phyloP scores from a whole-genome alignment of 1,140 invertebrate species.

The Camponotus floridanus region DNA sequence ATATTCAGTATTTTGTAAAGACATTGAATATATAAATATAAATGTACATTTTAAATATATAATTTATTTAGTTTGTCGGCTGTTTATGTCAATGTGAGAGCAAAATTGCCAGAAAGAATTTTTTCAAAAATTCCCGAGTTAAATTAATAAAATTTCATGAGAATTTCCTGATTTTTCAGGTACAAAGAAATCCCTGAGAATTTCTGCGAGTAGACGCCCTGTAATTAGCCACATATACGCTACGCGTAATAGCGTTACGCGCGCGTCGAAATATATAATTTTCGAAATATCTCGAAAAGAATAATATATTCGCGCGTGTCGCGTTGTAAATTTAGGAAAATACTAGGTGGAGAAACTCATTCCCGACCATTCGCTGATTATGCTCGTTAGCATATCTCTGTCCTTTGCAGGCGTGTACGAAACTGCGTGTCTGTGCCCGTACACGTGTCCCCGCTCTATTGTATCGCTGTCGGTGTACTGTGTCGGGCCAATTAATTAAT shows the following conservation, averaged over 20 bases:
- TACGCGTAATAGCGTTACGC: neutral
- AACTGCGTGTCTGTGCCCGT: conserved; percentile 24
- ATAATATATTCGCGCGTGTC: neutral
- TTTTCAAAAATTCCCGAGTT: too few relatives aligned
- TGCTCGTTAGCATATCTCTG: conserved; percentile 78
- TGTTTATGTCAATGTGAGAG: too few relatives aligned
- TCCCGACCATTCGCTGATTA: conserved; percentile 73
- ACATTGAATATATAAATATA: too few relatives aligned
- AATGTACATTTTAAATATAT: too few relatives aligned
- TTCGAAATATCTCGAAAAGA: conserved; percentile 3
- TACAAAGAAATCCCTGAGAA: too few relatives aligned
- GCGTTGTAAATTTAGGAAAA: conserved; percentile 13
- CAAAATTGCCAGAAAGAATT: too few relatives aligned
- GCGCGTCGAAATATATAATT: neutral
- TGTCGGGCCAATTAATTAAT: conserved; percentile 83
- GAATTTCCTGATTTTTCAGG: too few relatives aligned
- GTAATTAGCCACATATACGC: neutral
- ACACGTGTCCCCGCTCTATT: neutral
- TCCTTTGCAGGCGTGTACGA: conserved; percentile 62
- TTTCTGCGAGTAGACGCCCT: too few relatives aligned
- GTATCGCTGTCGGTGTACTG: conserved; percentile 51
- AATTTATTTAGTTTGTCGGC: too few relatives aligned
- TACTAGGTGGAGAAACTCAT: conserved; percentile 16
- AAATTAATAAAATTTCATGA: too few relatives aligned
- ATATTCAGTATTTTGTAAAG: too few relatives aligned